These are phyloP conservation scores for Centrocercus urophasianus DNA, from an alignment of 2,113 vertebrate genomes.

Conservation along the genomic window DNA sequence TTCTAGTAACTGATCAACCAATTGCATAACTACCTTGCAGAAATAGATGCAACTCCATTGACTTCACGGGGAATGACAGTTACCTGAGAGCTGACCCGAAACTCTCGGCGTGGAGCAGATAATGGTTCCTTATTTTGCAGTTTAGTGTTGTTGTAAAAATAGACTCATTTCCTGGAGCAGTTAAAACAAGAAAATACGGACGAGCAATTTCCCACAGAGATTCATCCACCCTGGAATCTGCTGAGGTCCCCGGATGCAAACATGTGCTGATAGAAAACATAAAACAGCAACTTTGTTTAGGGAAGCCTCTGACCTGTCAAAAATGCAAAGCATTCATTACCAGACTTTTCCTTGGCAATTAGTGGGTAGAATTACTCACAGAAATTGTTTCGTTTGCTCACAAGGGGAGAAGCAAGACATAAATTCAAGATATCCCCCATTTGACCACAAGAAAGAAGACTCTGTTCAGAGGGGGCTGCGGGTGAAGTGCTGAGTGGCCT, in stretches of 20 bases:
- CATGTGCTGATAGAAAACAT: constrained; percentile 39
- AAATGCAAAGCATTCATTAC: constrained; percentile 62
- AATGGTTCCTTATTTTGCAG: constrained; percentile 17
- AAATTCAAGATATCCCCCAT: constrained; percentile 37
- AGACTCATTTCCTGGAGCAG: constrained; percentile 50
- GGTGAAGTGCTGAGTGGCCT: neutral
- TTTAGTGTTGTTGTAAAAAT: constrained; percentile 56
- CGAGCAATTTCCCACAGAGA: constrained; percentile 65
- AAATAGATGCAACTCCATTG: neutral
- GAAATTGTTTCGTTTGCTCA: constrained; percentile 55
- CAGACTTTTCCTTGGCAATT: constrained; percentile 62
- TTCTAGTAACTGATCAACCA: constrained; percentile 63
- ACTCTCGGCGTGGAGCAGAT: constrained; percentile 2
- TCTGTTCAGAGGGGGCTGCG: neutral
- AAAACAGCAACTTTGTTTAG: constrained; percentile 50
- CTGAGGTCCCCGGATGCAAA: constrained; percentile 24
- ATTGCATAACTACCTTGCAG: constrained; percentile 1
- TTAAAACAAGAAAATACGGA: constrained; percentile 35
- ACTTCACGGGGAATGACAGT: neutral
- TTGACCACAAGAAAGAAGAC: constrained; percentile 25
- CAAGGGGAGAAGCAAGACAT: constrained; percentile 31
- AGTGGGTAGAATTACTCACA: constrained; percentile 35
- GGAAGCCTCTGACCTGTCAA: constrained; percentile 64
- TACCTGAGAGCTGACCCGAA: constrained; percentile 39
- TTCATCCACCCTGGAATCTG: constrained; percentile 40